phyloP scores from a whole-genome alignment of 2,888 invertebrate genomes.

The Copidosoma aretas region DNA sequence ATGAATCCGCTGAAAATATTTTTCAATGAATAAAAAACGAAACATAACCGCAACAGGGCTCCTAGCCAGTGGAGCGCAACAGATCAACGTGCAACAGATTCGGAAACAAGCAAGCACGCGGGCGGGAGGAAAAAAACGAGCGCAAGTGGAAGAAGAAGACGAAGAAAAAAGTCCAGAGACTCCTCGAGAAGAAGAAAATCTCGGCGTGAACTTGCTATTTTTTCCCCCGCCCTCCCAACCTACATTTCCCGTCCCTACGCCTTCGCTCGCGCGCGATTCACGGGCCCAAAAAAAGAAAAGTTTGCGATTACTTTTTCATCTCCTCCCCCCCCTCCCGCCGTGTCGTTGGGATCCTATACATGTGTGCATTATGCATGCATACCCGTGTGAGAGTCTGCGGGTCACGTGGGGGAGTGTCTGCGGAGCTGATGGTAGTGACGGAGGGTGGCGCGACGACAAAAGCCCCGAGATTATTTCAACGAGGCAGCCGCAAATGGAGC shows the following conservation, averaged over 20 bases:
- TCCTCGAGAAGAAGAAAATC: neutral
- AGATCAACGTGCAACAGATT: neutral
- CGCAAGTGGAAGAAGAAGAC: neutral
- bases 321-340: conserved; percentile 2
- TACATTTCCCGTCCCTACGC: neutral
- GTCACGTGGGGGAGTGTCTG: no score
- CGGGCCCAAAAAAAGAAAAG: conserved; percentile 5
- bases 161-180: neutral
- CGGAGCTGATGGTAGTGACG: no score
- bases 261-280: conserved; percentile 7
- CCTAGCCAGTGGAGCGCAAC: neutral
- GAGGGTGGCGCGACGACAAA: neutral
- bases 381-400: no score
- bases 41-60: no score
- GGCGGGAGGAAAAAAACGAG: neutral
- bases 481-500: conserved; percentile 18
- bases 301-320: conserved; percentile 31
- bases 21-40: no score
- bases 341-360: neutral
- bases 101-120: no score
- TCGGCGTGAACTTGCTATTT: neutral
- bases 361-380: conserved; percentile 20
- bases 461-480: conserved; percentile 24
- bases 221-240: neutral
- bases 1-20: no score